Conservation (phyloP, 53 echinoderm and acorn worm species). For the Pentamera pediparva region DNA sequence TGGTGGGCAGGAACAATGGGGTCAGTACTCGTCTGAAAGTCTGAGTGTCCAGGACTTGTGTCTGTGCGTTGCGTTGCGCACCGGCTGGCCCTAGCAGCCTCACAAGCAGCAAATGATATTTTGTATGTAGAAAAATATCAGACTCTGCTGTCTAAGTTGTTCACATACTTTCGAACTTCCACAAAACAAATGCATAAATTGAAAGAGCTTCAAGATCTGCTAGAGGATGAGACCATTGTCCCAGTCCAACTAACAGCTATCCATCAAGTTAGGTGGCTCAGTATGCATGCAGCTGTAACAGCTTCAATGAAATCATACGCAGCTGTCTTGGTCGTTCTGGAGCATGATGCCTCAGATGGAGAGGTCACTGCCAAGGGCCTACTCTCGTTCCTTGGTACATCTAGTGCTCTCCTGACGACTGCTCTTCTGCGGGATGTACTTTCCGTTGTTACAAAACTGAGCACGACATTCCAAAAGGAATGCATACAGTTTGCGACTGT, state of each 20-base stretch:
- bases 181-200: neutral
- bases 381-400: neutral
- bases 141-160: neutral
- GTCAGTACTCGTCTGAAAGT: neutral
- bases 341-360: constrained; percentile 1
- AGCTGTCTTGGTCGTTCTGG: neutral
- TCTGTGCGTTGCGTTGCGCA: neutral
- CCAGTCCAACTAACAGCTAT: neutral
- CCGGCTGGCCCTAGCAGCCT: neutral
- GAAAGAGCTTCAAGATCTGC: neutral
- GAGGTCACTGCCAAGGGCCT: neutral
- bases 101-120: neutral
- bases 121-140: neutral
- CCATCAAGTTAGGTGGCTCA: constrained; percentile 5
- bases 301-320: neutral
- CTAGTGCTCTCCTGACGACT: neutral
- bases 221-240: neutral
- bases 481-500: neutral
- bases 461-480: neutral
- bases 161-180: neutral
- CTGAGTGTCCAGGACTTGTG: neutral
- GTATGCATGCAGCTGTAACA: neutral
- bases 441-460: neutral
- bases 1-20: neutral
- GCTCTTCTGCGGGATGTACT: neutral